Base-by-base conservation (phyloP, 1,140 invertebrate genomes). In the Dendroctonus ponderosae region DNA sequence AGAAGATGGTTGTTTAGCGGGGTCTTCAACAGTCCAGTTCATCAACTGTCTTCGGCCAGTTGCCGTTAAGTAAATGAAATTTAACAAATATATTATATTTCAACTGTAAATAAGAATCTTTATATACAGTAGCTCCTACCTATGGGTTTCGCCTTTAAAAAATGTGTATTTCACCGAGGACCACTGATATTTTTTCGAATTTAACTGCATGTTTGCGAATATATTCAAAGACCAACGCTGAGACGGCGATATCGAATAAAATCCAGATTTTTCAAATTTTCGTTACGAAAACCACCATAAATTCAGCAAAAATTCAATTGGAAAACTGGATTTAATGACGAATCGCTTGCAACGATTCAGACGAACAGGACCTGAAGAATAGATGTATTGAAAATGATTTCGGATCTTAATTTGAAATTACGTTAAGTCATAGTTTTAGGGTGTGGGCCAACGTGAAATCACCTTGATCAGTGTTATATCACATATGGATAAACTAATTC, bases 41-140 rank as follows among this genome's bases (percentile, higher is more conserved):
- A 26, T 26, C 26, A 26, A 26, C 26, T 26, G 26, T 26, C 26
- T 26, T 26, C 3, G 26, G 26, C 26, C 26, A 26, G 26, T 26
- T 26, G 26, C 26, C 1, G 26, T 26, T 26, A 26, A 26, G 26
- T 26, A 26, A 26, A 26, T 65, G 44, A 57, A 65, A 46, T 65
- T 57, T 57, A 56, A 12, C 41, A 65, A 65, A 65, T 43, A 65
- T 65, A 62, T 62, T 56, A 66, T 66, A 66, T 66, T 66, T 66
- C 63, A 66, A 62, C 59, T 66, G 63, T 66, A 66, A 39, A 66
- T 66, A 66, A 66, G 54, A 66, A 66, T 66, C 63, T 66, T 66
- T 66, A 66, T 66, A 66, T 66, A 66, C 56, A 50, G 54, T 66
- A 66, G 63, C 63, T 66, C 54, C 53, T 52, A 66, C 53, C 54